Base-by-base conservation (phyloP, 2,888 invertebrate species). In the Crepidodera aurea region DNA sequence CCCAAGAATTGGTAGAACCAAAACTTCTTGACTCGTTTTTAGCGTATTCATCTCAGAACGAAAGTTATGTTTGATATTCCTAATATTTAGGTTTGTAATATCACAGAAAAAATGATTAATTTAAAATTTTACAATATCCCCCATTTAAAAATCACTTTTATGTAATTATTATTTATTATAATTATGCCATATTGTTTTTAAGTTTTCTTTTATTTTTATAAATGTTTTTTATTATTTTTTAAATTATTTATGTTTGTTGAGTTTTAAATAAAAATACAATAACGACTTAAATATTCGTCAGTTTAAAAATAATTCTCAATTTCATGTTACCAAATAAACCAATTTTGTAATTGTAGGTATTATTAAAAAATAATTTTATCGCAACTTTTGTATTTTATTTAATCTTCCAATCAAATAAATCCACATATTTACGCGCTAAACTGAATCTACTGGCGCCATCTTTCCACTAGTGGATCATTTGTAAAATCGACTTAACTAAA, bases 21-120 rank as follows among this genome's bases (percentile, higher is more conserved):
- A 86, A 89, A 73, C 82, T 92, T 8, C 86, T 92, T 81, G 92
- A 93, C 76, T 91, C 92, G 0, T 89, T 92, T 69, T 86, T 92
- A 78, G 83, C 90, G 32, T 92, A 91, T 79, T 91, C 92, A 0
- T 87, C 90, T 19, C 88, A 90, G 71, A 90, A 90, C 77, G 92
- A 92, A 79, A 92, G 92, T 77, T 91, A 91, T 77, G 92, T 92
- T 39, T 92, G 80, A 82, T 34, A 53, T 27, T 27, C 15, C 34
- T 37, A 37, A 13, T 39, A 39, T 16, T 19, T 42, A 42, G n/a
- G n/a, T n/a, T n/a, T n/a, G n/a, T n/a, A n/a, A 6, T 32, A 10
- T 32, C 32, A 32, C 10, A 6, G 10, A 32, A 32, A 10, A 7
- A 10, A n/a, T 32, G 32, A 32, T 2, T 2, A 10, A 10, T 32